Base-by-base conservation (phyloP, 2,113 vertebrate species). In the Sclerurus mexicanus region DNA sequence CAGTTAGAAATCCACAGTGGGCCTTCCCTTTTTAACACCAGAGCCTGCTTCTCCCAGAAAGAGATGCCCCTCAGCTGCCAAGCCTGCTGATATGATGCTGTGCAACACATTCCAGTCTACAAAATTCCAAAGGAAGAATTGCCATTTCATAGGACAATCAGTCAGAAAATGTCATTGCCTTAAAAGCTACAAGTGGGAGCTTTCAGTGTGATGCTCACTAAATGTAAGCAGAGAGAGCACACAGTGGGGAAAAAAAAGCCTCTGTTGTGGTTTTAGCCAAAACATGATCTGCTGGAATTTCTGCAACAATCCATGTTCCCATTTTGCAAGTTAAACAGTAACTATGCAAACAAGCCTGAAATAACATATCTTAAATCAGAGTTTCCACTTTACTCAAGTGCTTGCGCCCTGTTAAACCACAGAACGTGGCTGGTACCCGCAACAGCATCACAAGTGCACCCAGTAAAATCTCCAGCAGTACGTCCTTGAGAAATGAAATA, bases 261-360 rank as follows among this genome's bases (percentile, higher is more conserved):
- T 31, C 15, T 33, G 12, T 56, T 62, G 77, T 0, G 6, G 21
- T 47, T 85, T 83, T 46, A 91, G 31, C 18, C 63, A 82, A 91
- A 93, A 72, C 20, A 44, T 12, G 20, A 71, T 66, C 52, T 69
- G 47, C 37, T 72, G 44, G 87, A 85, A 91, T 64, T 86, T 80
- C 82, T 85, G 47, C 52, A 84, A 85, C 25, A 81, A 88, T 58
- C n/a, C 55, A 46, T 10, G 76, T 47, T 77, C 88, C 74, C 50
- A 63, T 89, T 81, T 74, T 42, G 83, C 60, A 92, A 95, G 83
- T 85, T 69, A 80, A 94, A 88, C n/a, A 72, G 40, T 40, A 86
- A 74, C 39, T 90, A 46, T 11, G 39, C 75, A 96, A 95, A 42
- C 35, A 59, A 77, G 39, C 73, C 94, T 93, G 64, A 85, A 62